A percentile compares a stretch with the other conserved stretches of the same genome.
Conservation (phyloP, 1,140 invertebrate genomes). For the Lordiphosa collinella region DNA sequence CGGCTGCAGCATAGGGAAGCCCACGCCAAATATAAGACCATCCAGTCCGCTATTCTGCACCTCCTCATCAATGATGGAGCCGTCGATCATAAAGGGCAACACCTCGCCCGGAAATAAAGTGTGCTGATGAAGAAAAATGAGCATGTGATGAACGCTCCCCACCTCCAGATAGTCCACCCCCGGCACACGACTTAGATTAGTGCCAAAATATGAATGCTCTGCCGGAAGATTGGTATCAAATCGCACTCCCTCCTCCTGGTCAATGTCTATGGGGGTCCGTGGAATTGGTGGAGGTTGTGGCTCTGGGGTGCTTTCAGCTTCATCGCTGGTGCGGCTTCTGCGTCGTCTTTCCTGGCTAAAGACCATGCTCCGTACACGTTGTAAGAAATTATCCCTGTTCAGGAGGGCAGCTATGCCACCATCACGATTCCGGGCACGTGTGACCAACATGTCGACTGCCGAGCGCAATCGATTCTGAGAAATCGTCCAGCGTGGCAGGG, state of each 20-base stretch:
- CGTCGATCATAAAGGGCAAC: conserved; percentile 84
- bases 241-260: conserved; percentile 51
- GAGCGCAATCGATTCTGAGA: conserved; percentile 50
- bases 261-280: conserved; percentile 27
- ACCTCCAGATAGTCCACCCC: conserved; percentile 71
- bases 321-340: conserved; percentile 35
- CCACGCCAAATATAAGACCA: conserved; percentile 69
- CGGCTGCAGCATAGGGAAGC: conserved; percentile 56
- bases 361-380: conserved; percentile 65
- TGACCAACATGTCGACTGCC: conserved; percentile 52
- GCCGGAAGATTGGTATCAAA: conserved; percentile 75
- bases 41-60: conserved; percentile 42
- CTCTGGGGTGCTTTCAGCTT: conserved; percentile 13
- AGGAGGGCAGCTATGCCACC: conserved; percentile 56
- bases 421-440: conserved; percentile 48
- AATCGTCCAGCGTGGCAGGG: conserved; percentile 57
- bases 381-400: conserved; percentile 60
- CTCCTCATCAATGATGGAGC: conserved; percentile 61
- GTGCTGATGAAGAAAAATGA: conserved; percentile 83
- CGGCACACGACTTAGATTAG: conserved; percentile 61
- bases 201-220: conserved; percentile 76
- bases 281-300: conserved; percentile 1
- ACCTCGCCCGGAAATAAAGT: conserved; percentile 87
- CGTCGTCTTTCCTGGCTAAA: conserved; percentile 60
- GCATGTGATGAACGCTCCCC: conserved; percentile 80